Evolutionary conservation across 2,113 vertebrate species (phyloP).

Genomic region (Galeopterus variegatus): DNA sequence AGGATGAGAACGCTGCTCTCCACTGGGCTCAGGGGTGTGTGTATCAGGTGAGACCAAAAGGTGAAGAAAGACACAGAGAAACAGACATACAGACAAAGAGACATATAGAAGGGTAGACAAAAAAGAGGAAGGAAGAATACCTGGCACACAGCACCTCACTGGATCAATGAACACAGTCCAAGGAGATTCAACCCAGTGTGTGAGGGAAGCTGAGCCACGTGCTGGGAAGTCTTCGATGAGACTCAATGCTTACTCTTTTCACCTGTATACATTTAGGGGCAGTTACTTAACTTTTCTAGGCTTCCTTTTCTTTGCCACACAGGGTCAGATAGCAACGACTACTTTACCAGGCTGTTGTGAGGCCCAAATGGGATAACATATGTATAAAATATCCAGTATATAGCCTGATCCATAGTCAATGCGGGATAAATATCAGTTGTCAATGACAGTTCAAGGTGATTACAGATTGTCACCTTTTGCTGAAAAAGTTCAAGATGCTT

Average conservation of each 20-base stretch:
- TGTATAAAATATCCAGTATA: background rate
- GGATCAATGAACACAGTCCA: background rate
- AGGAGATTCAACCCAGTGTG: background rate
- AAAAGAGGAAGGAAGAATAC: background rate
- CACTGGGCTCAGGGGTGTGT: background rate
- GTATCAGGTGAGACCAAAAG: background rate
- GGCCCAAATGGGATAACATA: background rate
- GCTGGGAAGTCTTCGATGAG: background rate
- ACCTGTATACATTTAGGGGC: background rate
- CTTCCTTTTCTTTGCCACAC: background rate
- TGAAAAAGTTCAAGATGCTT: conserved; percentile 20
- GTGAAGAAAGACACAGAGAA: background rate
- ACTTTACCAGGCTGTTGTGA: background rate
- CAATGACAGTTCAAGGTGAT: conserved; percentile 45
- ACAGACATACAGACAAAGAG: background rate
- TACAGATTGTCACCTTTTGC: background rate
- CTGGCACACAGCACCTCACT: background rate
- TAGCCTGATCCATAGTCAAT: background rate
- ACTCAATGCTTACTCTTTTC: background rate
- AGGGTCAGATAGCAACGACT: background rate
- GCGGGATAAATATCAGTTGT: background rate
- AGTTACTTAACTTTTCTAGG: background rate
- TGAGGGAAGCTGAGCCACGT: background rate
- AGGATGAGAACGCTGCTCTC: background rate
- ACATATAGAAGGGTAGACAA: background rate